Evolutionary conservation across 2,888 invertebrate species (phyloP), one percentile per base, ranked within the genome.

Genomic region (Aleiodes leptofemur): DNA sequence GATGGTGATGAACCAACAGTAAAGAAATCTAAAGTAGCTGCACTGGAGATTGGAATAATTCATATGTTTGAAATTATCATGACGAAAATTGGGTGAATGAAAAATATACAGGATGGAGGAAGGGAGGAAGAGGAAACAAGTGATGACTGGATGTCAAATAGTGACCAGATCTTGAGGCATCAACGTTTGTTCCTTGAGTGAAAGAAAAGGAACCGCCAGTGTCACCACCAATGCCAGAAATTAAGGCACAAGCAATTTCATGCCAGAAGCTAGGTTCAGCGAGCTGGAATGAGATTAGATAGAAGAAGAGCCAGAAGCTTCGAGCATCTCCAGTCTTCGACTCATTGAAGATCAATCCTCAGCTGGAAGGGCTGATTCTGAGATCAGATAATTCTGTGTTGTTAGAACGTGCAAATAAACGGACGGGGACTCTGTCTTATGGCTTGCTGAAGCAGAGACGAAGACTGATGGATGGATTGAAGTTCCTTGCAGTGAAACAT

Each of bases 201-300:
- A n/a, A n/a, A n/a, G n/a, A n/a, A n/a, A n/a, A n/a, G n/a, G n/a
- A n/a, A n/a, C n/a, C n/a, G n/a, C n/a, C n/a, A n/a, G n/a, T n/a
- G n/a, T n/a, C 59, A 48, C 57, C 48, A 59, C 71, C 71, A 48
- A 48, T 16, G 13, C 16, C 55, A 43, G 14, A 48, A 9, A 71
- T 59, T n/a, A 57, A 57, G 14, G 59, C 29, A 7, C 71, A 71
- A n/a, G 59, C 48, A 16, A 71, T 59, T 13, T n/a, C 7, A 0
- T 71, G 71, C 31, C 71, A 71, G n/a, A 71, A 59, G 48, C 23
- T 71, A 8, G 71, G 50, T 0, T 59, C 71, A 5, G n/a, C 59
- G 4, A 29, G 13, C 11, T 71, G 71, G 71, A 43, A 71, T 48
- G 14, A 6, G n/a, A 71, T 71, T n/a, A 57, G 50, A 34, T 71